Evolutionary conservation across 1,140 invertebrate genomes (phyloP), one percentile per base, ranked within the genome.

Genomic region (Harpegnathos saltator): DNA sequence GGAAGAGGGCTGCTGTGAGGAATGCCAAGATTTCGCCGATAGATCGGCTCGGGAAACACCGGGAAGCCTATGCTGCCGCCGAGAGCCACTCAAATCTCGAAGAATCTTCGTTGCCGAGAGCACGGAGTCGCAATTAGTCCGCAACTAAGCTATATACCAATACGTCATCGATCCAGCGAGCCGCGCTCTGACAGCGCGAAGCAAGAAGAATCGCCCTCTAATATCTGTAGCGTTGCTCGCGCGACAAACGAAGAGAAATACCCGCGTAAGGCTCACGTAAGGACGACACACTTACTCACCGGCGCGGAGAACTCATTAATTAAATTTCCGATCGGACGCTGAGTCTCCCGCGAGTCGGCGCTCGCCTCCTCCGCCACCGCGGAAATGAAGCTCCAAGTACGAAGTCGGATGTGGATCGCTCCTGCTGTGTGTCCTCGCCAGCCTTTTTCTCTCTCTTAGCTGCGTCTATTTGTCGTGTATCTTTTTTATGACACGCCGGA

Each of bases 11-110:
- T 63, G 56, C 38, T 62, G 38, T 44, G 58, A 74, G 61, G 63
- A 85, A 80, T 80, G 75, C 52, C 63, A 58, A 80, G 82, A 44
- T 44, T 9, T 12, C 15, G 15, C 19, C 85, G 86, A 89, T 85
- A 56, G 69, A 88, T 77, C 68, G 68, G 33, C 29, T 26, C 12
- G 33, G 74, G 77, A 78, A 82, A 77, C 63, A 59, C 11, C 56
- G 38, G 82, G 78, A 58, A 71, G 81, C 59, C 71, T 66, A 50
- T 22, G 17, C 22, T n/a, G 19, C 50, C 66, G 29, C 5, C 29
- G 29, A 72, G 68, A 38, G 17, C 54, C 15, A 44, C 69, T 38
- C 15, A 58, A 87, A 78, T 84, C 82, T 68, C 50, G 26, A 22
- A 14, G 48, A 78, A 68, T 65, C 61, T 63, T n/a, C 24, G 48